A percentile compares a stretch with the other conserved stretches of the same genome.
Conservation (phyloP, 2,797 vertebrate species). For the Cyclopterus lumpus region DNA sequence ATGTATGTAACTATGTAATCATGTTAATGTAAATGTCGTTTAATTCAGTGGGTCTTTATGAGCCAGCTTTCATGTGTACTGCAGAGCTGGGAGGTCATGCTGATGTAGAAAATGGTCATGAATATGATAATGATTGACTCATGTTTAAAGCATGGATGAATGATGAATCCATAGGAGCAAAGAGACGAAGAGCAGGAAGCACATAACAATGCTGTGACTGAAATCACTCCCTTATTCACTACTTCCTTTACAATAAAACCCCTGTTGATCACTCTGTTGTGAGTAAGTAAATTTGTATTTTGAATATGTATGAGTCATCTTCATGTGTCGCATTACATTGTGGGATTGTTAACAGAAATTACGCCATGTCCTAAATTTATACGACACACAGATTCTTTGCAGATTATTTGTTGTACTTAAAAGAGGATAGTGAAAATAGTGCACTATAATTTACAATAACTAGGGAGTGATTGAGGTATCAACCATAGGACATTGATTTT, state of each 20-base stretch:
- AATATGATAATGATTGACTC: conserved; percentile 10
- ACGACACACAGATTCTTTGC: background rate
- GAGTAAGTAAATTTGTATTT: background rate
- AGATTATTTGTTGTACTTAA: background rate
- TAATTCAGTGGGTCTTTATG: conserved; percentile 9
- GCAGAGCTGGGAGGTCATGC: conserved; percentile 33
- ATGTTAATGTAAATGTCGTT: background rate
- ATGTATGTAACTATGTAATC: no score
- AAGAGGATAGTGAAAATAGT: background rate
- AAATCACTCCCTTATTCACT: background rate
- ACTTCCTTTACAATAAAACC: background rate
- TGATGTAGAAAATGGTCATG: conserved; percentile 28
- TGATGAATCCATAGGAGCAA: conserved; percentile 23
- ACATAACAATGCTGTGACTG: background rate
- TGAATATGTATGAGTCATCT: background rate
- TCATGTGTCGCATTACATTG: background rate
- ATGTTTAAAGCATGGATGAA: conserved; percentile 18
- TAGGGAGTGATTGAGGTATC: background rate
- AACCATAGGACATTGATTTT: no score
- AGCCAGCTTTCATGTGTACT: conserved; percentile 68
- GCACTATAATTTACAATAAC: background rate
- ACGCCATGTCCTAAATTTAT: background rate
- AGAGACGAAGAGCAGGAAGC: background rate
- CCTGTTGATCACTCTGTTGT: background rate
- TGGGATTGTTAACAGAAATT: background rate